These are phyloP conservation scores for Antrozous pallidus DNA, from an alignment of 2,797 vertebrate species.

Conservation along the genomic window DNA sequence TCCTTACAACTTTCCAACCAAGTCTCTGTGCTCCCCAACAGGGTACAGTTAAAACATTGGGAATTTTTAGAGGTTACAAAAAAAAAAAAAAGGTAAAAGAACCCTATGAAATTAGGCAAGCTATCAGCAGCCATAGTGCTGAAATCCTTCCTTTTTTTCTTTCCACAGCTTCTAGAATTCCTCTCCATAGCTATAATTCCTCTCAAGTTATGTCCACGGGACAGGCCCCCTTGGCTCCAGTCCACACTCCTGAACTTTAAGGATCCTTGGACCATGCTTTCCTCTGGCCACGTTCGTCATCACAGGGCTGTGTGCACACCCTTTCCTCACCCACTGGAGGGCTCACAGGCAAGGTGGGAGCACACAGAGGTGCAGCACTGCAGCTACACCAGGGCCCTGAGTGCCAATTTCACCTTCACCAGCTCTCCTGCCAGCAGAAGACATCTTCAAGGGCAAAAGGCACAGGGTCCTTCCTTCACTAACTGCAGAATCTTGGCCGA, in stretches of 20 bases:
- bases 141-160: constrained; percentile 52
- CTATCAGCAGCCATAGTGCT: not conserved
- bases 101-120: not conserved
- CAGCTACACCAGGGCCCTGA: not conserved
- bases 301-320: constrained; percentile 54
- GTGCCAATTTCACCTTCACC: not conserved
- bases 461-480: not conserved
- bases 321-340: not conserved
- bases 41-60: not conserved
- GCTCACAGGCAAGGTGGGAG: not conserved
- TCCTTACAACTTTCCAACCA: too few relatives aligned
- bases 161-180: constrained; percentile 84
- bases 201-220: constrained; percentile 82
- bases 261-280: constrained; percentile 70
- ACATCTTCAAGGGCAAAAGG: not conserved
- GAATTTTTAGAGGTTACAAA: not conserved
- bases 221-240: constrained; percentile 93
- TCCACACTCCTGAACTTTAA: constrained; percentile 94
- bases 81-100: not conserved
- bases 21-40: too few relatives aligned
- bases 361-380: accelerated
- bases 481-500: not conserved
- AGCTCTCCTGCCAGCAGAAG: not conserved
- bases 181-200: constrained; percentile 75
- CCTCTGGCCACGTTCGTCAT: not conserved